phyloP scores from a whole-genome alignment of 1,140 invertebrate genomes.

The Zelostemma sp. region DNA sequence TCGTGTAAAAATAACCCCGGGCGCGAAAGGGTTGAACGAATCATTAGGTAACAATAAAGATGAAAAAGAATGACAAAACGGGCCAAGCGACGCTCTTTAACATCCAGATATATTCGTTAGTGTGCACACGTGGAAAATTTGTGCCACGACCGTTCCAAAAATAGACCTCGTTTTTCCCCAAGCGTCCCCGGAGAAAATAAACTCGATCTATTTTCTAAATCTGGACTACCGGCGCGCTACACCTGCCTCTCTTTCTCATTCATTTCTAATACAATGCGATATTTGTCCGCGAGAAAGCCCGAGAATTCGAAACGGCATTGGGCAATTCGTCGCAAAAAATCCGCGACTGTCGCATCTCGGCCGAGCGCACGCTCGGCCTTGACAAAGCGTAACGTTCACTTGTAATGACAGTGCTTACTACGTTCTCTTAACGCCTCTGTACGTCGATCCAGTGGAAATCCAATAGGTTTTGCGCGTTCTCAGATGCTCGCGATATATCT shows the following conservation, averaged over 20 bases:
- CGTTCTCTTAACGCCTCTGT: constrained; percentile 45
- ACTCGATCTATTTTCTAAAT: constrained; percentile 41
- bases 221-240: constrained; percentile 15
- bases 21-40: too few relatives aligned
- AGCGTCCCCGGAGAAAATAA: constrained; percentile 53
- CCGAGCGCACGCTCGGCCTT: constrained; percentile 45
- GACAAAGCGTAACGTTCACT: constrained; percentile 58
- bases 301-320: background rate
- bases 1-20: too few relatives aligned
- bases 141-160: constrained; percentile 43
- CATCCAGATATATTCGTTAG: constrained; percentile 8
- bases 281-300: background rate
- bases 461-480: constrained; percentile 5
- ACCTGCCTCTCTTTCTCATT: background rate
- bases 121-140: constrained; percentile 1
- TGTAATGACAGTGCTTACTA: constrained; percentile 49
- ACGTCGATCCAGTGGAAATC: constrained; percentile 13
- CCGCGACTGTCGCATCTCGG: constrained; percentile 18
- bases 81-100: constrained; percentile 1
- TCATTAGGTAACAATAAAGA: too few relatives aligned
- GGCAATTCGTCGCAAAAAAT: background rate
- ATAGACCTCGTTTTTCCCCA: constrained; percentile 55
- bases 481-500: background rate
- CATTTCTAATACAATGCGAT: too few relatives aligned
- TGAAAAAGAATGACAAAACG: background rate